Evolutionary conservation across 2,888 invertebrate species (phyloP), one percentile per base, ranked within the genome.

Genomic region (Anagyrus pseudococci): DNA sequence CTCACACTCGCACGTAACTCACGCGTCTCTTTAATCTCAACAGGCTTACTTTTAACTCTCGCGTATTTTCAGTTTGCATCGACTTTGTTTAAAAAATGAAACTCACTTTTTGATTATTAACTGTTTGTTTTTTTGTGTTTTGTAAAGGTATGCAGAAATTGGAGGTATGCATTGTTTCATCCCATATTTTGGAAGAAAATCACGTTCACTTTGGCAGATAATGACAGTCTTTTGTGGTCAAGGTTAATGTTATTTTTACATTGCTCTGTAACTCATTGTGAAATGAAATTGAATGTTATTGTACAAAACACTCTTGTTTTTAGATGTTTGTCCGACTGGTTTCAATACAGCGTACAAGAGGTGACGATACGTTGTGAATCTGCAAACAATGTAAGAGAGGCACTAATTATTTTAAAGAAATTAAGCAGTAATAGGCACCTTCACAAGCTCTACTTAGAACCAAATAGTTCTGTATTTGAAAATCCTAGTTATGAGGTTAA

Each of bases 81-180:
- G 4, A 29, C 10, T 10, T 29, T 57, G 3, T 41, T 43, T n/a
- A n/a, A n/a, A n/a, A n/a, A n/a, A n/a, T n/a, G n/a, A n/a, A n/a
- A n/a, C n/a, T n/a, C n/a, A n/a, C n/a, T n/a, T n/a, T n/a, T n/a
- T n/a, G n/a, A n/a, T n/a, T 40, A 19, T 48, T 22, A 17, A 50
- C 43, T 47, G n/a, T 53, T 52, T 52, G 17, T 46, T 22, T 29
- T 43, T 54, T 23, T 29, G 7, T 48, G 10, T 41, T 58, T 26
- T 33, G 4, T 22, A 19, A 58, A 80, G 80, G 80, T 78, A 47
- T 86, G 87, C 77, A 82, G 78, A 60, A 84, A 86, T 69, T 87
- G 87, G 87, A 82, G 86, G 66, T 81, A 76, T 53, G 83, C 83
- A 13, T 72, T 85, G 52, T 76, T 79, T 59, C 79, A 80, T 73